Conservation (phyloP, 2,888 invertebrate genomes). For the Spodoptera exigua region DNA sequence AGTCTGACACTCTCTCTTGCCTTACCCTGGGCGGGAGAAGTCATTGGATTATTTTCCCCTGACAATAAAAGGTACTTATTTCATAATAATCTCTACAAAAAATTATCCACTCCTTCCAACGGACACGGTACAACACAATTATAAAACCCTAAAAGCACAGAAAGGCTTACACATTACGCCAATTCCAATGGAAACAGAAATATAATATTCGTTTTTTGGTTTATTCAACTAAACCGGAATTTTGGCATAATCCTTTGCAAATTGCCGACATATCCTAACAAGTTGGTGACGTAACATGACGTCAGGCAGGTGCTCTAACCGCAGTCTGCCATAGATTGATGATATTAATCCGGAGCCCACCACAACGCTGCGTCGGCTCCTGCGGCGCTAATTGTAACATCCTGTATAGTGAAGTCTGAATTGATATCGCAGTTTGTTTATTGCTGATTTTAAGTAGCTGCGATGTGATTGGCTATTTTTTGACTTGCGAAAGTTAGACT, state of each 20-base stretch:
- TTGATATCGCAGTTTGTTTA: conserved; percentile 1
- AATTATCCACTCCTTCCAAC: no score
- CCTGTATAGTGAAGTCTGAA: background rate
- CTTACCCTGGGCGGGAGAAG: no score
- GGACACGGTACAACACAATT: no score
- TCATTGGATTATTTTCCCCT: no score
- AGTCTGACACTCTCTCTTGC: no score
- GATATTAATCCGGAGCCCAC: conserved; percentile 53
- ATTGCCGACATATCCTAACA: conserved; percentile 44
- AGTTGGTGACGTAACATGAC: conserved; percentile 46
- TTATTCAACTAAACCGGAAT: conserved; percentile 39
- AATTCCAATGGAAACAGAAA: conserved; percentile 1
- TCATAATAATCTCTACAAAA: no score
- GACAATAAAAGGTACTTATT: no score
- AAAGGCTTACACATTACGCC: background rate
- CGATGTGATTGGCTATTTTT: background rate
- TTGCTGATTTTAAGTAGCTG: background rate
- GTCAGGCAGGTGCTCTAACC: conserved; percentile 62
- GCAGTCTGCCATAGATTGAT: conserved; percentile 57
- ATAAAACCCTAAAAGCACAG: no score
- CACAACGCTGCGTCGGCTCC: conserved; percentile 24
- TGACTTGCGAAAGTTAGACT: no score
- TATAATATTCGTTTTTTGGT: background rate
- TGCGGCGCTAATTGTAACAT: conserved; percentile 6
- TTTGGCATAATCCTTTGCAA: conserved; percentile 46